These are phyloP conservation scores for Ceriagrion tenellum DNA, from an alignment of 2,888 invertebrate genomes.

Conservation along the genomic window DNA sequence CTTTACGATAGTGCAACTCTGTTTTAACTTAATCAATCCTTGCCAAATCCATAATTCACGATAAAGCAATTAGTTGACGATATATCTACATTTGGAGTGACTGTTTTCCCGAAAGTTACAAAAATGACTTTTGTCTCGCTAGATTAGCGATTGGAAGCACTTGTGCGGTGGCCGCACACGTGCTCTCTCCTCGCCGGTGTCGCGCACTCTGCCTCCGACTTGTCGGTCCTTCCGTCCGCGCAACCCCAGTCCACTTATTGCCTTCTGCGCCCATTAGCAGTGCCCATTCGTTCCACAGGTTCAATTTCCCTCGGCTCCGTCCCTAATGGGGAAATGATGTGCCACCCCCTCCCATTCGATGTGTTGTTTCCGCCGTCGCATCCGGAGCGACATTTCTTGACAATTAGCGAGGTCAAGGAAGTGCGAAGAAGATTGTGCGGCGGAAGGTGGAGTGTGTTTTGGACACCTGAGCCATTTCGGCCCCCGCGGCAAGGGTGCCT, in stretches of 20 bases:
- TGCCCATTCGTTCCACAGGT: not conserved
- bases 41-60: too few species aligned
- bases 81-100: too few species aligned
- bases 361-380: not conserved
- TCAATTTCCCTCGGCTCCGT: not conserved
- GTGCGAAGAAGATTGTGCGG: not conserved
- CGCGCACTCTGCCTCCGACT: not conserved
- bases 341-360: not conserved
- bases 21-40: too few species aligned
- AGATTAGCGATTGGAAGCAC: too few species aligned
- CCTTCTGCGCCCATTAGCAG: too few species aligned
- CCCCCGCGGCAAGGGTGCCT: not conserved
- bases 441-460: not conserved
- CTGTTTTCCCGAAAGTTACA: too few species aligned
- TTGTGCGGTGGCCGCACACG: not conserved
- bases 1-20: too few species aligned
- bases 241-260: too few species aligned
- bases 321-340: constrained; percentile 14
- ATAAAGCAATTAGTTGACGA: too few species aligned
- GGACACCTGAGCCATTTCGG: not conserved
- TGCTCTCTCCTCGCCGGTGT: not conserved
- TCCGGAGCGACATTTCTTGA: not conserved
- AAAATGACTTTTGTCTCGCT: too few species aligned
- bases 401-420: not conserved
- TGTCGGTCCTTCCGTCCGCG: too few species aligned